phyloP scores from a whole-genome alignment of 1,140 invertebrate genomes.

The Drosophila ananassae region DNA sequence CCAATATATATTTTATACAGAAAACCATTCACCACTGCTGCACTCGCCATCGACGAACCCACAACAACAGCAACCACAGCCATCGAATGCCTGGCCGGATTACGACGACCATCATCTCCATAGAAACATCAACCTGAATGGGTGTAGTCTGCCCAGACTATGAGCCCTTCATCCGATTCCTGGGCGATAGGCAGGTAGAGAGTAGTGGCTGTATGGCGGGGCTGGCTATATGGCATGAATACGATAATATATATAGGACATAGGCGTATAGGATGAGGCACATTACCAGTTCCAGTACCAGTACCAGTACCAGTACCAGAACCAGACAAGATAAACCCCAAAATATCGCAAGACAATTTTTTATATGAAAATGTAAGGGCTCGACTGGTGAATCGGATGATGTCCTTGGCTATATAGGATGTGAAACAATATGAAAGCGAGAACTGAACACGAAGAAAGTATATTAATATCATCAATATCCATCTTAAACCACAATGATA shows the following conservation, averaged over 20 bases:
- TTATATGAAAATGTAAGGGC: background rate
- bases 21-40: slow-evolving; percentile 37
- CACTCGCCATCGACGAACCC: slow-evolving; percentile 18
- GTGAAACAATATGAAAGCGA: background rate
- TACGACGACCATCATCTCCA: slow-evolving; percentile 19
- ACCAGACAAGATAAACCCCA: background rate
- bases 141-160: slow-evolving; percentile 23
- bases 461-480: background rate
- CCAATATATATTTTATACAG: slow-evolving; percentile 27
- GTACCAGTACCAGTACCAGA: background rate
- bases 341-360: background rate
- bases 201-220: background rate
- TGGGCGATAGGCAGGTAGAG: background rate
- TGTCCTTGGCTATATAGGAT: background rate
- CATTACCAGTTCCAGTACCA: no score
- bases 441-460: slow-evolving; percentile 1
- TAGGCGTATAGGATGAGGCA: background rate
- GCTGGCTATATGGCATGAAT: background rate
- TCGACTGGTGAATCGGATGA: background rate
- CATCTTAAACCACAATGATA: background rate
- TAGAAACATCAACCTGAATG: slow-evolving; percentile 4
- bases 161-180: background rate
- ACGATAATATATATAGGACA: background rate
- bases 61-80: slow-evolving; percentile 17
- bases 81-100: slow-evolving; percentile 12